Conservation (phyloP, 2,888 invertebrate genomes). For the Diaprepes abbreviatus region DNA sequence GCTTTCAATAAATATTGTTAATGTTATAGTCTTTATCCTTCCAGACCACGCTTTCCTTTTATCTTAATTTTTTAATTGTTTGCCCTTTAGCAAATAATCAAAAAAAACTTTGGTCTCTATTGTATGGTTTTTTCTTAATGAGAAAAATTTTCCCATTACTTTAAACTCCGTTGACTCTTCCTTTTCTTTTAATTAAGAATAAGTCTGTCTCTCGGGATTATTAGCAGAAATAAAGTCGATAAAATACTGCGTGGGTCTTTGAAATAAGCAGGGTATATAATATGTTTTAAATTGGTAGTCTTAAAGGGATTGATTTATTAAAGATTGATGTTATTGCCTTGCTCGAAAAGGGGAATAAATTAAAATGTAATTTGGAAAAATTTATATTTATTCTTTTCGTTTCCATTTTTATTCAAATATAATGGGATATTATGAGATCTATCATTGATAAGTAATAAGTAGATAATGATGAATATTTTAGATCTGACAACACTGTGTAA, state of each 20-base stretch:
- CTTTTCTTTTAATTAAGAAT: conserved; percentile 15
- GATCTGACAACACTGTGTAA: too few species aligned
- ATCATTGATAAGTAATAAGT: too few species aligned
- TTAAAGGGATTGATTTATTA: not conserved
- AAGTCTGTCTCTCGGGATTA: not conserved
- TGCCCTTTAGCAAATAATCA: not conserved
- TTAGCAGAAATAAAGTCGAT: not conserved
- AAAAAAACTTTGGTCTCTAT: conserved; percentile 23
- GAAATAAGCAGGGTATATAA: not conserved
- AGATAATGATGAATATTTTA: too few species aligned
- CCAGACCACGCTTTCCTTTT: not conserved
- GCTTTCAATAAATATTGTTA: too few species aligned
- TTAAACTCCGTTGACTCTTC: conserved; percentile 24
- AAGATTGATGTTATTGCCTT: not conserved
- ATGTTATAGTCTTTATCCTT: too few species aligned
- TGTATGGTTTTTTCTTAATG: conserved; percentile 32
- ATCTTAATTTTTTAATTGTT: conserved; percentile 2
- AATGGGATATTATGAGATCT: too few species aligned
- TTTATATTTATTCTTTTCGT: too few species aligned
- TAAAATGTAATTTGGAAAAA: not conserved
- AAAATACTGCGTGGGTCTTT: not conserved
- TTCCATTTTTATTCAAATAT: too few species aligned
- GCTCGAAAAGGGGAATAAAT: not conserved
- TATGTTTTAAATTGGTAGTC: not conserved
- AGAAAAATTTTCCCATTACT: conserved; percentile 30